Conservation (phyloP, 2,797 vertebrate species). For the Spinibarbus caldwelli region DNA sequence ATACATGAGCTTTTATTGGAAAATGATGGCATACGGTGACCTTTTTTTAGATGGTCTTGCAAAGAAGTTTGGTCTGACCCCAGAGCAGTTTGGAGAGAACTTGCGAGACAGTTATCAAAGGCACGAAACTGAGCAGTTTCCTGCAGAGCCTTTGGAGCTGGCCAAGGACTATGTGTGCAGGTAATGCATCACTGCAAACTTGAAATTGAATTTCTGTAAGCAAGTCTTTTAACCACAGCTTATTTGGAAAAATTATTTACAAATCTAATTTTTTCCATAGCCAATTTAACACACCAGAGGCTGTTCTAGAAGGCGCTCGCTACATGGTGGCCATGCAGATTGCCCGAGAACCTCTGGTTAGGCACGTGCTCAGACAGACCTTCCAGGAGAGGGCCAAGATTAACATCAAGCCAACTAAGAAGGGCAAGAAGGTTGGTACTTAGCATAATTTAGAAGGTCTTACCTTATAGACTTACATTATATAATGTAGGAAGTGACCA, state of each 20-base stretch:
- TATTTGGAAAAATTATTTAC: neutral
- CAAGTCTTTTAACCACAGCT: neutral
- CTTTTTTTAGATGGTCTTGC: constrained; percentile 87
- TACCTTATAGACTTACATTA: neutral
- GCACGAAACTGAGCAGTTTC: constrained; percentile 98
- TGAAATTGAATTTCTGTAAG: neutral
- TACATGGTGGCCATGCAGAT: constrained; percentile 99
- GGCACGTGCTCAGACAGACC: constrained; percentile 95
- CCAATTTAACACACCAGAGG: constrained; percentile 92
- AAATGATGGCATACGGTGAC: neutral
- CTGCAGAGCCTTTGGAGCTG: constrained; percentile 94
- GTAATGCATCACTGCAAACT: constrained; percentile 62
- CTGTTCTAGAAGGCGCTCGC: constrained; percentile 94
- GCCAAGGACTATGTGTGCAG: constrained; percentile 98
- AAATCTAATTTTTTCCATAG: constrained; percentile 66
- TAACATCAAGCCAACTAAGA: constrained; percentile 95
- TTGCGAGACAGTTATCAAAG: constrained; percentile 98
- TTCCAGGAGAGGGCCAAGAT: constrained; percentile 98
- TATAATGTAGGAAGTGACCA: neutral
- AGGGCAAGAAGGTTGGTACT: constrained; percentile 91
- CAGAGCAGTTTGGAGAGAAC: constrained; percentile 98
- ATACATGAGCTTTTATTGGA: neutral
- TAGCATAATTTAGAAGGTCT: neutral
- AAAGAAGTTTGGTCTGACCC: constrained; percentile 98
- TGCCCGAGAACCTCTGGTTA: constrained; percentile 94